Conservation (phyloP, 2,797 vertebrate species). For the Argyrosomus regius region DNA sequence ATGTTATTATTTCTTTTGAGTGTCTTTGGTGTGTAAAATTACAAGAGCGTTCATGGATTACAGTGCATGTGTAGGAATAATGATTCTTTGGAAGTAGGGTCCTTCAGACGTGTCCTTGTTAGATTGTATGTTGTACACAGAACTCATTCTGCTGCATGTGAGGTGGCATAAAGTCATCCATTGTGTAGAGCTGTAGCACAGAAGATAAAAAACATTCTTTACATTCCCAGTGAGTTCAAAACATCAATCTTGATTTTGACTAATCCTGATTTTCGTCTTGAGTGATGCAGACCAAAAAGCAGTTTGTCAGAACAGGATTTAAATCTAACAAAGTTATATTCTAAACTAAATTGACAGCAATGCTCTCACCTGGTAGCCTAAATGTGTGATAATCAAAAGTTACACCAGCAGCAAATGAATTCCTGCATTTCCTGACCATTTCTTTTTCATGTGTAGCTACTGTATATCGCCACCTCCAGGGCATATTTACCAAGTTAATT, state of each 20-base stretch:
- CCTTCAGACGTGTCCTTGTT: not conserved
- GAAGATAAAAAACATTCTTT: constrained; percentile 4
- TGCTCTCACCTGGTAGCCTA: no score
- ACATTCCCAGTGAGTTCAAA: constrained; percentile 1
- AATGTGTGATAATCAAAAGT: no score
- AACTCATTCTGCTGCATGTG: not conserved
- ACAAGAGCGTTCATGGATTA: constrained; percentile 1
- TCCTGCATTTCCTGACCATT: no score
- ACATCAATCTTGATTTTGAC: constrained; percentile 1
- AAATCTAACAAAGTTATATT: not conserved
- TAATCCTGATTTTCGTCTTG: not conserved
- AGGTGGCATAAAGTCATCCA: not conserved
- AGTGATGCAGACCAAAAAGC: constrained; percentile 5
- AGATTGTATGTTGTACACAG: not conserved
- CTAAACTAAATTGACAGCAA: not conserved
- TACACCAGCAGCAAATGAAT: no score
- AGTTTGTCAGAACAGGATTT: not conserved
- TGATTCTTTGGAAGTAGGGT: not conserved
- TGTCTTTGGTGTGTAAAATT: not conserved
- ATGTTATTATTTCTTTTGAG: no score
- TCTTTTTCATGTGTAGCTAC: no score
- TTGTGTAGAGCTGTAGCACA: not conserved
- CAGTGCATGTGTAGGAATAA: not conserved
- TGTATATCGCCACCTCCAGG: no score
- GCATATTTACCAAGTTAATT: no score